Evolutionary conservation across 2,888 invertebrate species (phyloP).

Genomic region (Nephrotoma flavescens): DNA sequence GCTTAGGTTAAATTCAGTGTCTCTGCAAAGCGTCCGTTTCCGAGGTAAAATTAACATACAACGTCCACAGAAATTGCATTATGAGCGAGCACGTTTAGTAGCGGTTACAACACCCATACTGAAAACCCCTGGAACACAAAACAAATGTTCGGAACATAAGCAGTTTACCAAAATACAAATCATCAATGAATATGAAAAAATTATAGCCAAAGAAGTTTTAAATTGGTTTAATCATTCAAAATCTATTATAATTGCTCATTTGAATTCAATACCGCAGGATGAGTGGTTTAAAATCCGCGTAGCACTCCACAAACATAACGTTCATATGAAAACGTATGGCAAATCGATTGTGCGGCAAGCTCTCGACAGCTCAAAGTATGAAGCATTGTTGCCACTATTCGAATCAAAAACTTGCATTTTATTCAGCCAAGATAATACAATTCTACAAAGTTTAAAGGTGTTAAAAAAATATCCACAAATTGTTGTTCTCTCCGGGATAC

Average conservation of each 20-base stretch:
- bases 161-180: slow-evolving; percentile 12
- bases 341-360: slow-evolving; percentile 49
- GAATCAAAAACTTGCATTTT: slow-evolving; percentile 48
- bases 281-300: slow-evolving; percentile 49
- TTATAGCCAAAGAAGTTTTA: slow-evolving; percentile 55
- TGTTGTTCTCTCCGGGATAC: slow-evolving; percentile 60
- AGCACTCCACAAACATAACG: slow-evolving; percentile 46
- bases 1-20: slow-evolving; percentile 30
- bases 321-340: slow-evolving; percentile 53
- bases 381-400: slow-evolving; percentile 47
- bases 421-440: slow-evolving; percentile 52
- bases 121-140: slow-evolving; percentile 31
- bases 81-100: slow-evolving; percentile 46
- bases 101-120: slow-evolving; percentile 50
- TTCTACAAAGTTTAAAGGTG: slow-evolving; percentile 43
- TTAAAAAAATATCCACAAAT: slow-evolving; percentile 56
- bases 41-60: slow-evolving; percentile 66
- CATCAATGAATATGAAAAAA: slow-evolving; percentile 55
- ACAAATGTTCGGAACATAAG: slow-evolving; percentile 19
- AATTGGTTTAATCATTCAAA: slow-evolving; percentile 56
- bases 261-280: slow-evolving; percentile 52
- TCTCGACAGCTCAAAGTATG: slow-evolving; percentile 49
- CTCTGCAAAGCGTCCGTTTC: slow-evolving; percentile 46
- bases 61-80: slow-evolving; percentile 54
- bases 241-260: slow-evolving; percentile 56